Evolutionary conservation across 2,113 vertebrate species (phyloP).

Genomic region (Cromileptes altivelis): DNA sequence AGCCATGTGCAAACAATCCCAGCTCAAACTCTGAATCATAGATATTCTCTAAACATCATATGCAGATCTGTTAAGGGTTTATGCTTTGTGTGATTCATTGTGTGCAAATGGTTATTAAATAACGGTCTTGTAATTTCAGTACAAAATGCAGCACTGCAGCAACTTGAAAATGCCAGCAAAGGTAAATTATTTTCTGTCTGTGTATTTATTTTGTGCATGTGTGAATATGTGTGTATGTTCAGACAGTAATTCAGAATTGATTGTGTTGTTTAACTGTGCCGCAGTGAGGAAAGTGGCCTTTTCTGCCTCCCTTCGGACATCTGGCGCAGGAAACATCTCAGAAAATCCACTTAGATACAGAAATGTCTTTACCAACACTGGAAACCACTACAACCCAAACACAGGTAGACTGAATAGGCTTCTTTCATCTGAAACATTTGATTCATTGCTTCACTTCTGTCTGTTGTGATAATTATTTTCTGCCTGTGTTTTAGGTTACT

Average conservation of each 20-base stretch:
- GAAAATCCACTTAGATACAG: conserved; percentile 14
- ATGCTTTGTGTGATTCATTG: neutral
- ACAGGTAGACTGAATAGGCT: conserved; percentile 36
- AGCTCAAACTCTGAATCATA: no score
- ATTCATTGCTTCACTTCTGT: neutral
- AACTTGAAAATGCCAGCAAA: conserved; percentile 27
- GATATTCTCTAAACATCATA: no score
- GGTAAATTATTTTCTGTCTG: neutral
- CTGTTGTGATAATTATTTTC: neutral
- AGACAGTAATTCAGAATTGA: neutral
- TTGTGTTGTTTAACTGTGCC: conserved; percentile 1
- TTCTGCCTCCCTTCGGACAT: conserved; percentile 44
- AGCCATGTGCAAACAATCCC: no score
- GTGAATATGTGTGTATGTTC: neutral
- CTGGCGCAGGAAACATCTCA: conserved; percentile 25
- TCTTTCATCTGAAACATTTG: neutral
- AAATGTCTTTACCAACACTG: conserved; percentile 56
- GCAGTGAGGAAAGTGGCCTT: conserved; percentile 54
- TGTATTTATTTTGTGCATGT: neutral
- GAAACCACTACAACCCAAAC: conserved; percentile 51
- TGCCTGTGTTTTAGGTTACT: conserved; percentile 43
- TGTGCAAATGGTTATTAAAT: neutral
- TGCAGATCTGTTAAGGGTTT: no score
- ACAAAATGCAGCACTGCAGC: neutral
- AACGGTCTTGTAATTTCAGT: conserved; percentile 5